Evolutionary conservation across 2,888 invertebrate genomes (phyloP), one percentile per base, ranked within the genome.

Genomic region (Itoplectis maculator): DNA sequence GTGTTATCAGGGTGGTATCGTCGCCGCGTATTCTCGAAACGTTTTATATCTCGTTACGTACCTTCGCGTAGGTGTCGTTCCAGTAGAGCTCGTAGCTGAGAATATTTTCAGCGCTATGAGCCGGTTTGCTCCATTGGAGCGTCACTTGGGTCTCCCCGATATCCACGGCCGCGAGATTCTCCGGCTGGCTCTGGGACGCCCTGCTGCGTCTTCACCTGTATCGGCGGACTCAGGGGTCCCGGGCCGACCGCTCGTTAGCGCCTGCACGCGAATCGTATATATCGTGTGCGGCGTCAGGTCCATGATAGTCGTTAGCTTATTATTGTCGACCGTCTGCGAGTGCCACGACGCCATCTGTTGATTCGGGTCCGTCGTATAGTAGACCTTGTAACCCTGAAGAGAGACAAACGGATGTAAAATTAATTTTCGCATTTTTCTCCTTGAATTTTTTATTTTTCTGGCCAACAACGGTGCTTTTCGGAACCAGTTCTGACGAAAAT

Each of bases 141-240:
- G 97, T 97, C 78, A 99, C 97, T 81, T 97, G 96, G 70, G 97
- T 98, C 93, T 99, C 98, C 70, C 98, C 97, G 75, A 97, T 95
- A 91, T 98, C 97, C 82, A 96, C 96, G 13, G 97, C 97, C 88
- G 97, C 95, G 90, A 99, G 94, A 94, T 97, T 97, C 88, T 97
- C 96, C 13, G 99, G 99, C 93, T 99, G 99, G 84, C 98, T 98
- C 70, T n/a, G 99, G 99, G 85, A 99, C 99, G 95, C 99, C 99
- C 95, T 98, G 98, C 91, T 98, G 98, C 37, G 99, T 99, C 94
- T 98, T 98, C 89, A 99, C 98, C 93, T 98, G 98, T n/a, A 99
- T 98, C n/a, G 98, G 97, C 3, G 96, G 95, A 86, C 99, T 99
- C 87, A 98, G 95, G 0, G 99, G 99, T 65, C 99, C 99, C 54